Conservation (phyloP, 2,113 vertebrate genomes). For the Anguilla japonica region DNA sequence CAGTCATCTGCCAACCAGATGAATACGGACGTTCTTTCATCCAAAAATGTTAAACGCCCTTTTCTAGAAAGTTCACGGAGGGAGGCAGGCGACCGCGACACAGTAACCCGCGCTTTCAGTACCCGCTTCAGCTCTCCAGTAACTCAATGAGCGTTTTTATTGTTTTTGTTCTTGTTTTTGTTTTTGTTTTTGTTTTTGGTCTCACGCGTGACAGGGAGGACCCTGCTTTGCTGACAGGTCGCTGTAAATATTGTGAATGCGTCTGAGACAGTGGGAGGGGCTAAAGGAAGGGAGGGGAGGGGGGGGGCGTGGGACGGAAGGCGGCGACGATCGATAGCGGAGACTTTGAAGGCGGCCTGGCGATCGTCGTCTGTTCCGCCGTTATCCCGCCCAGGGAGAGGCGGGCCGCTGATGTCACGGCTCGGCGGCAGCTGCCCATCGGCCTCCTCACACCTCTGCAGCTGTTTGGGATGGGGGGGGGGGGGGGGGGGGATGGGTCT, state of each 20-base stretch:
- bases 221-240: too few species aligned
- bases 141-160: too few species aligned
- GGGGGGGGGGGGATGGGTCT: neutral
- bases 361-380: constrained; percentile 72
- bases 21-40: too few species aligned
- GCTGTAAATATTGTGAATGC: neutral
- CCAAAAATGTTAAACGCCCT: too few species aligned
- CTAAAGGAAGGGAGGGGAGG: constrained; percentile 41
- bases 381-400: constrained; percentile 69
- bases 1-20: too few species aligned
- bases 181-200: too few species aligned
- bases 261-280: constrained; percentile 26
- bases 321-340: constrained; percentile 63
- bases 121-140: too few species aligned
- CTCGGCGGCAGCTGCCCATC: constrained; percentile 65
- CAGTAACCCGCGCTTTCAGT: too few species aligned
- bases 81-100: too few species aligned
- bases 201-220: too few species aligned
- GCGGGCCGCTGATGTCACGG: constrained; percentile 56
- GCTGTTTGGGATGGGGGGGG: constrained; percentile 44
- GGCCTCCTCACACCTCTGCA: constrained; percentile 61
- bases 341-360: constrained; percentile 65
- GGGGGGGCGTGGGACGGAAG: constrained; percentile 19
- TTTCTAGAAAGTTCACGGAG: too few species aligned
- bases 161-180: too few species aligned